Percentiles rank a stretch among this genome's conserved stretches.
Conservation (phyloP, 1,140 invertebrate species). For the Caenorhabditis latens region DNA sequence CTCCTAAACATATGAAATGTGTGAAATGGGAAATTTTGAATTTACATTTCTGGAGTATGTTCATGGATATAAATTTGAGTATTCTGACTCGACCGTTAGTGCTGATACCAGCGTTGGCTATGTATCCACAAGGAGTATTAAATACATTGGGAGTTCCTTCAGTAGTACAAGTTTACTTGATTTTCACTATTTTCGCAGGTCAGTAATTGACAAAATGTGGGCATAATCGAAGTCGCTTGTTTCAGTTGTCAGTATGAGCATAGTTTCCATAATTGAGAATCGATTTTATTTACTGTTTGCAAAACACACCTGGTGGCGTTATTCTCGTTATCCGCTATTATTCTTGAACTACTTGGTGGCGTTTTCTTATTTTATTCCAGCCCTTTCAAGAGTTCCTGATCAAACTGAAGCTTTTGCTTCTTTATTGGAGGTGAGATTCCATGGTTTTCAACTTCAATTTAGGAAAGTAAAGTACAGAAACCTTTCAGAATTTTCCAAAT, state of each 20-base stretch:
- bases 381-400: background rate
- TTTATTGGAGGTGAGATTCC: background rate
- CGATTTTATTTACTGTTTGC: no score
- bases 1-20: background rate
- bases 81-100: background rate
- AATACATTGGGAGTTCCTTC: no score
- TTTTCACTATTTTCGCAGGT: no score
- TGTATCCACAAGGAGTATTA: no score
- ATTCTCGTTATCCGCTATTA: no score
- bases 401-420: background rate
- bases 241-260: no score
- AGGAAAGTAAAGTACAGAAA: background rate
- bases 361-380: background rate
- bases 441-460: background rate
- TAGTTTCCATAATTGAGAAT: no score
- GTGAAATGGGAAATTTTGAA: background rate
- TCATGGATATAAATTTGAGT: background rate
- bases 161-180: no score
- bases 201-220: no score
- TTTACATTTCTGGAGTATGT: background rate
- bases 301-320: no score
- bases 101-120: background rate
- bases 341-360: background rate
- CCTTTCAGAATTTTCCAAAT: background rate
- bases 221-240: no score